These are phyloP conservation scores for Porphyrio hochstetteri DNA, from an alignment of 2,113 vertebrate species.

Conservation along the genomic window DNA sequence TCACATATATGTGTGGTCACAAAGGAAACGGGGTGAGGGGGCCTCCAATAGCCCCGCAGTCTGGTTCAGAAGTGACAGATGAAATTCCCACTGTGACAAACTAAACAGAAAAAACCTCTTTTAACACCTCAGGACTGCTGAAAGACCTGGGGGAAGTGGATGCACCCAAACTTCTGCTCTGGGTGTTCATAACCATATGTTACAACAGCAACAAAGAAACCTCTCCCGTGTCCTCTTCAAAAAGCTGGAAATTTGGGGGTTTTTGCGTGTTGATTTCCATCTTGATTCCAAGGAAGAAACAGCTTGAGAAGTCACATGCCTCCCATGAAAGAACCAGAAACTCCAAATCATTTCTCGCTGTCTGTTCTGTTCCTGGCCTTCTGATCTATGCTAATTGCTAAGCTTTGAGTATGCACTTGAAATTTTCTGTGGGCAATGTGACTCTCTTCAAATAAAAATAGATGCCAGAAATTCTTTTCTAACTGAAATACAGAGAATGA, in stretches of 20 bases:
- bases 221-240: not conserved
- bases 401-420: conserved; percentile 54
- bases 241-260: not conserved
- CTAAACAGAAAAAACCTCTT: not conserved
- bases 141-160: not conserved
- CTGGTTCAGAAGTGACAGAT: not conserved
- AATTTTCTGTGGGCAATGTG: conserved; percentile 65
- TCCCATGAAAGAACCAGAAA: conserved; percentile 37
- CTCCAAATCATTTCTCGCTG: not conserved
- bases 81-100: not conserved
- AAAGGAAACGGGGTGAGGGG: not conserved
- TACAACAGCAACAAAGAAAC: not conserved
- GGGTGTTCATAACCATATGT: not conserved
- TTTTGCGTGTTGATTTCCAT: conserved; percentile 10
- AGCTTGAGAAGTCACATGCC: conserved; percentile 37
- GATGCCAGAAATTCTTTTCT: conserved; percentile 56
- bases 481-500: conserved; percentile 64
- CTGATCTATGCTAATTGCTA: conserved; percentile 67
- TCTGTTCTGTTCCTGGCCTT: conserved; percentile 59
- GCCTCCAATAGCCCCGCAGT: not conserved
- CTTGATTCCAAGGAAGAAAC: conserved; percentile 36
- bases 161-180: not conserved
- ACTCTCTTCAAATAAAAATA: conserved; percentile 61
- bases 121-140: not conserved
- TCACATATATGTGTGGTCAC: not conserved